These are phyloP conservation scores for Forbesichthys papilliferus DNA, from an alignment of 2,113 vertebrate species.

Conservation along the genomic window DNA sequence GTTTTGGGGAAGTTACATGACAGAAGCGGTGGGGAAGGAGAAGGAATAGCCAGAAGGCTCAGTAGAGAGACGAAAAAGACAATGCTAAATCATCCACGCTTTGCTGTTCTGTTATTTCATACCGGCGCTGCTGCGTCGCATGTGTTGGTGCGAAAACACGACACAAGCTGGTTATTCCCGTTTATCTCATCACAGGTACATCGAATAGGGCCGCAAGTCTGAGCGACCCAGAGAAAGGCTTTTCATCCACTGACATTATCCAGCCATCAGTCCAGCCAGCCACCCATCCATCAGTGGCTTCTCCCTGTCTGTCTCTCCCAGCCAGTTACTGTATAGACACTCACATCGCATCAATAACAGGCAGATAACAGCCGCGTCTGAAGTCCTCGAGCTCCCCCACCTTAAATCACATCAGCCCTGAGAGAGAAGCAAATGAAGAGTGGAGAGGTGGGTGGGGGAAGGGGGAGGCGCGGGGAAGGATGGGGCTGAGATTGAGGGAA, in stretches of 20 bases:
- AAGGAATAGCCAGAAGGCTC: neutral
- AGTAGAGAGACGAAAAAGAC: neutral
- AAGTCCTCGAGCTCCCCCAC: conserved; percentile 54
- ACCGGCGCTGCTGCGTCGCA: conserved; percentile 10
- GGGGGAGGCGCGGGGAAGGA: neutral
- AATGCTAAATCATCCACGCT: neutral
- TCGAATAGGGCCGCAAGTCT: conserved; percentile 6
- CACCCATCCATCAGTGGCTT: conserved; percentile 25
- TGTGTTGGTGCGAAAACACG: conserved; percentile 22
- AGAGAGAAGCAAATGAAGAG: conserved; percentile 54
- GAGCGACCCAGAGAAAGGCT: conserved; percentile 24
- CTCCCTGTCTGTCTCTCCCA: neutral
- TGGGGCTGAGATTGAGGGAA: neutral
- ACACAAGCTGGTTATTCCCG: neutral
- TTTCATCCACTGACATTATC: conserved; percentile 50
- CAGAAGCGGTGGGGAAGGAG: neutral
- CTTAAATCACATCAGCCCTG: conserved; percentile 64
- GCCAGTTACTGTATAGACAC: conserved; percentile 41
- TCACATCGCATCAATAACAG: conserved; percentile 64
- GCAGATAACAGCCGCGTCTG: conserved; percentile 58
- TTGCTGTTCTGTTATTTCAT: conserved; percentile 10
- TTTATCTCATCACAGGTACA: neutral
- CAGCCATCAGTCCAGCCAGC: conserved; percentile 22
- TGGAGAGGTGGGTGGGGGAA: conserved; percentile 2
- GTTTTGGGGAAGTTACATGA: no score